Percentiles rank a stretch among this genome's conserved stretches.
Conservation (phyloP, 1,140 invertebrate genomes). For the Mamestra configurata region DNA sequence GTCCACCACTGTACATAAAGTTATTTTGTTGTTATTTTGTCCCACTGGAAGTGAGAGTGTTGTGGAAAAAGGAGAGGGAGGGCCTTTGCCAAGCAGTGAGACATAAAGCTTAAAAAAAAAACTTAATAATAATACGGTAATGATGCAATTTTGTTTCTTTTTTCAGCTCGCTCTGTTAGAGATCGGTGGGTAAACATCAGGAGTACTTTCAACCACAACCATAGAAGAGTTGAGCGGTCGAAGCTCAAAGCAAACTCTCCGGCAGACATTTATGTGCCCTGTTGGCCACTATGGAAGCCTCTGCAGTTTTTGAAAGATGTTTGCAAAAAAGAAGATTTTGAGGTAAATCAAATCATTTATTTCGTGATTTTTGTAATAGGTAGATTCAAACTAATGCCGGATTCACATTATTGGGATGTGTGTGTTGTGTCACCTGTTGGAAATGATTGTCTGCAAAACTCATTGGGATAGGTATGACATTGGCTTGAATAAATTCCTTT, state of each 20-base stretch:
- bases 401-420: too few species aligned
- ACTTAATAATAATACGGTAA: too few species aligned
- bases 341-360: conserved; percentile 59
- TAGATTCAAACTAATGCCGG: background rate
- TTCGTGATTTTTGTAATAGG: background rate
- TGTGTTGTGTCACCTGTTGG: too few species aligned
- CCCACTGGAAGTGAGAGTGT: too few species aligned
- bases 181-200: conserved; percentile 85
- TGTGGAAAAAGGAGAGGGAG: too few species aligned
- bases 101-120: too few species aligned
- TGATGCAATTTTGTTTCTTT: background rate
- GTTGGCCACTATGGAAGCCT: conserved; percentile 84
- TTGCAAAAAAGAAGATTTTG: conserved; percentile 68
- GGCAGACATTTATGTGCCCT: conserved; percentile 78
- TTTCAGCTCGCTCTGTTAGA: conserved; percentile 79
- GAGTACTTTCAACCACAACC: conserved; percentile 82
- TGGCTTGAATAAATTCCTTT: too few species aligned
- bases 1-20: too few species aligned
- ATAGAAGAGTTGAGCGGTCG: conserved; percentile 76
- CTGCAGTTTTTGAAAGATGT: conserved; percentile 77
- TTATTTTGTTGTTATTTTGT: too few species aligned
- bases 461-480: too few species aligned
- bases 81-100: too few species aligned
- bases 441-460: too few species aligned
- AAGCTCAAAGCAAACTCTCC: conserved; percentile 66